Conservation (phyloP, 2,113 vertebrate genomes). For the Myiozetetes cayanensis region DNA sequence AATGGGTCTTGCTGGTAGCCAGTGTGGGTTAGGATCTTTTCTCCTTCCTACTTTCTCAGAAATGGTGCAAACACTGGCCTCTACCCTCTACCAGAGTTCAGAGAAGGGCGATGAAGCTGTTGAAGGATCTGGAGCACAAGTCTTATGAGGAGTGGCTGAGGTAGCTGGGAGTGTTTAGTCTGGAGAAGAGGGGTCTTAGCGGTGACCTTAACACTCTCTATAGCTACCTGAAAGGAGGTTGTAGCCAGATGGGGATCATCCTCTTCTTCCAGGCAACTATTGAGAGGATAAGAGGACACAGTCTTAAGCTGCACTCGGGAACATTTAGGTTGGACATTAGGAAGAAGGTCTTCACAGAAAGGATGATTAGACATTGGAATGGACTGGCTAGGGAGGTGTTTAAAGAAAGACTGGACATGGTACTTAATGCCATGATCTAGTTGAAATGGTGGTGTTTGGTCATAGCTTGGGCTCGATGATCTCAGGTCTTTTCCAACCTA, state of each 20-base stretch:
- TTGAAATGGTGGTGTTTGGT: background rate
- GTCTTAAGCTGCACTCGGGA: background rate
- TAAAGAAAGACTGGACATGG: background rate
- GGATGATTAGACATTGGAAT: background rate
- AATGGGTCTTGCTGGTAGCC: background rate
- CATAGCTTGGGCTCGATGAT: background rate
- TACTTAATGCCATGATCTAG: background rate
- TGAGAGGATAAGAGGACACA: background rate
- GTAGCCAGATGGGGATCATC: background rate
- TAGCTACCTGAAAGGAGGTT: background rate
- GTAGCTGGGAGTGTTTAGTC: background rate
- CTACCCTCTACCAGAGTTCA: background rate
- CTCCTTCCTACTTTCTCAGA: background rate
- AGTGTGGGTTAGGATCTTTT: rapidly evolving
- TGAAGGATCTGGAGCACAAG: background rate
- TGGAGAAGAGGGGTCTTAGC: background rate
- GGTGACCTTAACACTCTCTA: background rate
- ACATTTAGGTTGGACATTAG: background rate
- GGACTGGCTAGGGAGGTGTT: background rate
- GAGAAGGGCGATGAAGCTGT: background rate
- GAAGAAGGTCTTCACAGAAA: background rate
- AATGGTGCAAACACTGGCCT: background rate
- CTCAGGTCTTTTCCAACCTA: background rate
- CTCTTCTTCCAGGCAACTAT: background rate
- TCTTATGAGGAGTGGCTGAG: background rate